Conservation (phyloP, 2,888 invertebrate species). For the Monochamus alternatus region DNA sequence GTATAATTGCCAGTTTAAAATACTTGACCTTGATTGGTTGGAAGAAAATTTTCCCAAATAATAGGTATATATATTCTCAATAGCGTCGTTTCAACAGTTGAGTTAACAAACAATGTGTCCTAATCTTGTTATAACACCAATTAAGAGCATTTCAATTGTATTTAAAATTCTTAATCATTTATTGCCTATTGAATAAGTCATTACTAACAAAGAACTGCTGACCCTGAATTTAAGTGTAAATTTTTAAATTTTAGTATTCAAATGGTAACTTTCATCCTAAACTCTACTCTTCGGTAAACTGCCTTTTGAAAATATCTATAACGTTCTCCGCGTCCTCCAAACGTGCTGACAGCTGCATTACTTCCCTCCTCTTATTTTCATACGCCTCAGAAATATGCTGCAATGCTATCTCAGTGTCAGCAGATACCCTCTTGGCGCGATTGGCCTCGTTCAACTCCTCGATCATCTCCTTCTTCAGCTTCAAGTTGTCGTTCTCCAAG, state of each 20-base stretch:
- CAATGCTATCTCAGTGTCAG: slow-evolving; percentile 56
- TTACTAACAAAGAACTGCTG: too few species aligned
- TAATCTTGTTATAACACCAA: not conserved
- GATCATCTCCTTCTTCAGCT: slow-evolving; percentile 58
- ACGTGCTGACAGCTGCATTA: slow-evolving; percentile 49
- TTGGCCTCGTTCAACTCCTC: slow-evolving; percentile 59
- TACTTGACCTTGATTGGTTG: slow-evolving; percentile 13
- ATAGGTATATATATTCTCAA: not conserved
- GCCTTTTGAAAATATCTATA: slow-evolving; percentile 58
- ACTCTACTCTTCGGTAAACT: slow-evolving; percentile 41
- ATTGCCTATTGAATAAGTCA: too few species aligned
- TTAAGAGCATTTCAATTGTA: too few species aligned
- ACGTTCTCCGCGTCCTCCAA: slow-evolving; percentile 55
- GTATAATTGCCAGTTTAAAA: not conserved
- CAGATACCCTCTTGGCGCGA: slow-evolving; percentile 55
- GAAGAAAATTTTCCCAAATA: too few species aligned
- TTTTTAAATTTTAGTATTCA: too few species aligned
- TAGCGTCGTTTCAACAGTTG: not conserved
- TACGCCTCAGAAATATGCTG: slow-evolving; percentile 58
- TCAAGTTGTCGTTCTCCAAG: slow-evolving; percentile 55
- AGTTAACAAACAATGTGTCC: not conserved
- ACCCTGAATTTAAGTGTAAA: too few species aligned
- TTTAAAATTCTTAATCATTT: too few species aligned
- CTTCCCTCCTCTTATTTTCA: slow-evolving; percentile 56
- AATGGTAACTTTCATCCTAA: not conserved